Evolutionary conservation across 2,797 vertebrate species (phyloP), one percentile per base, ranked within the genome.

Genomic region (Falco cherrug): DNA sequence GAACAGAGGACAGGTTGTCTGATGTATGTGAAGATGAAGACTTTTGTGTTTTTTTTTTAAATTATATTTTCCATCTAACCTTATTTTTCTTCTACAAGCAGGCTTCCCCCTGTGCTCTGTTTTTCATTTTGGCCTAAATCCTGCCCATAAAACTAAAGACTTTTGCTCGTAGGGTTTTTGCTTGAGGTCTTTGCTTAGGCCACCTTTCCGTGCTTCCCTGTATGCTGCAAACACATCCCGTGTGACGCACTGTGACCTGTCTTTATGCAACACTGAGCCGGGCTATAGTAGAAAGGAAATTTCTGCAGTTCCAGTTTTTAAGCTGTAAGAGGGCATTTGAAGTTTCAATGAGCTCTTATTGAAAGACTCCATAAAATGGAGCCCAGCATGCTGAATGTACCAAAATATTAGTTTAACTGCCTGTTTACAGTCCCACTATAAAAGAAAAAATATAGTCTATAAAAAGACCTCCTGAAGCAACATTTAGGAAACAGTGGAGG

Each of bases 381-480:
- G 90, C 59, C 54, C 91, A 88, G 95, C 94, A 29, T 10, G 94
- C 31, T 71, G 63, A 97, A 93, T 15, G 16, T 94, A 95, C 68
- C 92, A 76, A 97, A 96, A 95, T 50, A 93, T 75, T 89, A 90
- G 79, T 95, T 97, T 96, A 97, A 96, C 79, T 89, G 71, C 68
- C 73, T 97, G 65, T 96, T 97, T 97, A 94, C 67, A 97, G 95
- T 63, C 87, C 89, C 82, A 71, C 67, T 57, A 60, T 97, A 96
- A 97, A 97, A 97, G 83, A 73, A 84, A 64, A 84, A 90, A 95
- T 96, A 95, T 65, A 83, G 90, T 85, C 91, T 94, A 96, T 97
- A 95, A 97, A 97, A 96, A 94, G 84, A 94, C 24, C 91, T 97
- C 94, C 95, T 91, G 65, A 76, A 97, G 95, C 89, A 97, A 97